Base-by-base conservation (phyloP, 1,140 invertebrate genomes). In the Pseudomyrmex cubaensis region DNA sequence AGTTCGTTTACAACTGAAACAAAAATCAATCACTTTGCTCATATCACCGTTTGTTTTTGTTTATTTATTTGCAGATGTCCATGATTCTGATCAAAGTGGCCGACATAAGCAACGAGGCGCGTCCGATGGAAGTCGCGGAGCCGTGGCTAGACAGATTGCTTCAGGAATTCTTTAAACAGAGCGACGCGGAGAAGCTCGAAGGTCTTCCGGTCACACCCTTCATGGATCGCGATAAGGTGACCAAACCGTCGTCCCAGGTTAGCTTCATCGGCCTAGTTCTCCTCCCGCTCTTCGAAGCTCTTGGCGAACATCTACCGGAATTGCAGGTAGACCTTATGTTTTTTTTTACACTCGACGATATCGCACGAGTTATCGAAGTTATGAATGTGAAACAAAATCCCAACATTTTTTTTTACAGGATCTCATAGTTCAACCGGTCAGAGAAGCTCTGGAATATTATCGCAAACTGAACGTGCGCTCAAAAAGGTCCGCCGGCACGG, bases 211-310 rank as follows among this genome's bases (percentile, higher is more conserved):
- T 98, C 1, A 97, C 97, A 8, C 97, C 97, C 0, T 98, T 98
- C 90, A 98, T 98, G 97, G 97, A 98, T 91, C 95, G 97, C n/a
- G 97, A 98, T 82, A 98, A 98, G 94, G 97, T 98, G 13, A 98
- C 97, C 56, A 98, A 98, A 93, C 97, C 97, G 3, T 97, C 97
- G 44, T 97, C 97, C 0, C 97, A 98, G 92, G 97, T 97, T 91
- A 97, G 97, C 73, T 98, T 98, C 93, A 98, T 98, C 88, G 97
- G 97, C 20, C 95, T 97, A 87, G 97, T 98, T 50, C 94, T 98
- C 1, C 93, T 98, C 75, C 97, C 97, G 1, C 94, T 98, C 2
- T 97, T 97, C 91, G 97, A 97, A 92, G 95, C 96, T 1, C 94
- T 98, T 15, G 97, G 96, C 9, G 96, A 97, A 88, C 94, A 97